A percentile compares a stretch with the other conserved stretches of the same genome.
Conservation (phyloP, 2,888 invertebrate genomes). For the Scotopteryx bipunctaria region DNA sequence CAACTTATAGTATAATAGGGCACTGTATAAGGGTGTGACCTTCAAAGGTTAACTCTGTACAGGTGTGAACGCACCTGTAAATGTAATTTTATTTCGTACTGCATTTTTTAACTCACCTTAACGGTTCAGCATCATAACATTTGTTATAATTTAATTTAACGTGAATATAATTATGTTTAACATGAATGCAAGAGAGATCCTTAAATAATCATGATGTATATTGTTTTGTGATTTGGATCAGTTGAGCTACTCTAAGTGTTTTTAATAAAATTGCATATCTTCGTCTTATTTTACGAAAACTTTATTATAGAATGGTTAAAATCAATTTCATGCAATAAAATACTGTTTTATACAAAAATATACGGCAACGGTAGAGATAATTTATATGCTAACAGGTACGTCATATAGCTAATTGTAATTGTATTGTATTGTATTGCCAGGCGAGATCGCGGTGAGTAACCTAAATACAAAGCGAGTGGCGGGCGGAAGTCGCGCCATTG, state of each 20-base stretch:
- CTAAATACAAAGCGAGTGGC: slow-evolving; percentile 78
- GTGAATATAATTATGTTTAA: no score
- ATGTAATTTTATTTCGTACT: slow-evolving; percentile 21
- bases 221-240: no score
- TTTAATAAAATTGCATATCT: no score
- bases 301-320: no score
- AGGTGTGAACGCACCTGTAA: slow-evolving; percentile 29
- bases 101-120: slow-evolving; percentile 4
- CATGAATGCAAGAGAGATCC: no score
- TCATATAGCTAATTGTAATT: slow-evolving; percentile 76
- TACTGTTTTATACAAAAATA: not conserved
- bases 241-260: no score
- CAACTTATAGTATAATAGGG: slow-evolving; percentile 8
- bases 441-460: slow-evolving; percentile 80
- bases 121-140: not conserved
- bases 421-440: slow-evolving; percentile 76
- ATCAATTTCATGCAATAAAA: not conserved
- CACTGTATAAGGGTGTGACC: slow-evolving; percentile 27
- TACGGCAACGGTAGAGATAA: slow-evolving; percentile 37
- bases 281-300: no score
- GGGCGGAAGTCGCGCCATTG: slow-evolving; percentile 78
- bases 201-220: no score
- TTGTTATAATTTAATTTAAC: no score
- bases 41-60: slow-evolving; percentile 26
- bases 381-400: slow-evolving; percentile 57